Conservation (phyloP, 2,113 vertebrate species). For the Seriola rivoliana region DNA sequence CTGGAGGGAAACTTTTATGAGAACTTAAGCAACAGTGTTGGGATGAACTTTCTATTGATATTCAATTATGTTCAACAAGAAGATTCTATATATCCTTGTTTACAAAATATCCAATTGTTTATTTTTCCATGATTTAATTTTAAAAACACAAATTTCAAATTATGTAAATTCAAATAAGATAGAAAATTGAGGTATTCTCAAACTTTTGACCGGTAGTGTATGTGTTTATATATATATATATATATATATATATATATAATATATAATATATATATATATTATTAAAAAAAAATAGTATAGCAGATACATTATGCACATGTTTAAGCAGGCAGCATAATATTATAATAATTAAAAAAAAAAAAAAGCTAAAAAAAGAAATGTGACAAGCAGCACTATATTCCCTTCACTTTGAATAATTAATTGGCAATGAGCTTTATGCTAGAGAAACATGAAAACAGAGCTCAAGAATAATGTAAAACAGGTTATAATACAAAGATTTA, state of each 20-base stretch:
- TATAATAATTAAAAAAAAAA: conserved; percentile 12
- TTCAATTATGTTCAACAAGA: no score
- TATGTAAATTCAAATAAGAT: no score
- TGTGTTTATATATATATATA: background rate
- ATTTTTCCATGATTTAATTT: no score
- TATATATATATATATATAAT: background rate
- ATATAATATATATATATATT: no score
- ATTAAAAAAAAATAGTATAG: background rate
- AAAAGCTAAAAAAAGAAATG: conserved; percentile 3
- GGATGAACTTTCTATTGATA: no score
- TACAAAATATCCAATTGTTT: no score
- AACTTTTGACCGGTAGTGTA: no score
- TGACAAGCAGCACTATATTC: conserved; percentile 8
- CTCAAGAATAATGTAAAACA: conserved; percentile 17
- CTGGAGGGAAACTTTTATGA: no score
- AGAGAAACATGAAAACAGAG: conserved; percentile 17
- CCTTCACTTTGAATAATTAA: conserved; percentile 45
- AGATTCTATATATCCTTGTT: no score
- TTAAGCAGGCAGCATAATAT: background rate
- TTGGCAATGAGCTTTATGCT: background rate
- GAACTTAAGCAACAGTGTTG: no score
- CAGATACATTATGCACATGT: background rate
- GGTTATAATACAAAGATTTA: background rate
- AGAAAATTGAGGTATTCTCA: no score
- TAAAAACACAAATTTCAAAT: no score